Conservation (phyloP, 2,113 vertebrate genomes). For the Ammospiza nelsoni region DNA sequence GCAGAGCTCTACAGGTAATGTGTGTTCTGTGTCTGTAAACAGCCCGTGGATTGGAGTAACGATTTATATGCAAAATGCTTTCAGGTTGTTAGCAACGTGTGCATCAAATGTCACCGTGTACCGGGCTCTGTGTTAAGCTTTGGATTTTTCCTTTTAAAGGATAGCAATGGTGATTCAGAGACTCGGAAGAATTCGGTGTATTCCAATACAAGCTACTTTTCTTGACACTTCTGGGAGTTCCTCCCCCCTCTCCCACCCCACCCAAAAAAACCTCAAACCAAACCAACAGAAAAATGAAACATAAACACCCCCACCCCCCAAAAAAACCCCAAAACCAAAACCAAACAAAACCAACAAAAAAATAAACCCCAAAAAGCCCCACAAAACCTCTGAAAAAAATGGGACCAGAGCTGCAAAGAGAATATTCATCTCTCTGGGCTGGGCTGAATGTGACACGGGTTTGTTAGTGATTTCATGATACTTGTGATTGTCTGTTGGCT, state of each 20-base stretch:
- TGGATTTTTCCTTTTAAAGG: neutral
- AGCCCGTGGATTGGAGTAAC: neutral
- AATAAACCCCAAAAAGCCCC: too few relatives aligned
- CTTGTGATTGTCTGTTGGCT: neutral
- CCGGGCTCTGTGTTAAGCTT: neutral
- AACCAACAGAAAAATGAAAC: too few relatives aligned
- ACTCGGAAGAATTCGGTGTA: neutral
- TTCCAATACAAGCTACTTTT: neutral
- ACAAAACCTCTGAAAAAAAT: neutral
- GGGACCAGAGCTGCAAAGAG: neutral
- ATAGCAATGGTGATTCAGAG: neutral
- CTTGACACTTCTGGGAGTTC: neutral
- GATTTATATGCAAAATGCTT: neutral
- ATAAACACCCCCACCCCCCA: too few relatives aligned
- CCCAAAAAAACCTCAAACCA: neutral
- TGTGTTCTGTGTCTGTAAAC: neutral
- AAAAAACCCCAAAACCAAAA: too few relatives aligned
- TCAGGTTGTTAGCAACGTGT: neutral
- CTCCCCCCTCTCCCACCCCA: accelerated
- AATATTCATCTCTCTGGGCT: neutral
- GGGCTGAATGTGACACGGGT: neutral
- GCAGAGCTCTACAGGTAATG: neutral
- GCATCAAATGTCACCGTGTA: neutral
- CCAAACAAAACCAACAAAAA: too few relatives aligned
- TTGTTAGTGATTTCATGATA: neutral